Conservation (phyloP, 2,888 invertebrate species). For the Panzeria rudis region DNA sequence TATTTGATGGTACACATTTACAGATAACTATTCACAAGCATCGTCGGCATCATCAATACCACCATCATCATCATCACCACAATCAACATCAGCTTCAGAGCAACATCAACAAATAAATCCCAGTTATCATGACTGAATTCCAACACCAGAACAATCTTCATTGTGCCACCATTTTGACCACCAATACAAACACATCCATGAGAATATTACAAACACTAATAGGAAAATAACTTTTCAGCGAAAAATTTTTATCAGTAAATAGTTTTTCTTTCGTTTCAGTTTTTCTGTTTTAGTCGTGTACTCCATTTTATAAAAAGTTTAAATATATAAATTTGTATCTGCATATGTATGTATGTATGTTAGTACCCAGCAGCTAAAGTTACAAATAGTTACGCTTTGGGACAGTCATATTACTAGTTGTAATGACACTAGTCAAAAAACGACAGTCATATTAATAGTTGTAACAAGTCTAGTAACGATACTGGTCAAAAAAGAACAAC, state of each 20-base stretch:
- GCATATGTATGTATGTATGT: neutral
- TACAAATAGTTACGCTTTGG: too few relatives aligned
- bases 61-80: conserved; percentile 13
- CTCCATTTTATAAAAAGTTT: neutral
- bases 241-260: conserved; percentile 51
- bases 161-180: neutral
- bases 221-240: conserved; percentile 49
- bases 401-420: too few relatives aligned
- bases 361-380: too few relatives aligned
- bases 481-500: too few relatives aligned
- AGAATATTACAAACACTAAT: neutral
- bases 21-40: conserved; percentile 11
- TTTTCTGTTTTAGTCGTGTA: conserved; percentile 7
- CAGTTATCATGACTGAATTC: conserved; percentile 38
- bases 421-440: too few relatives aligned
- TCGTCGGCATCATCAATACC: conserved; percentile 24
- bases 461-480: too few relatives aligned
- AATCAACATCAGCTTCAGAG: conserved; percentile 3
- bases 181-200: neutral
- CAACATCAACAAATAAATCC: conserved; percentile 8
- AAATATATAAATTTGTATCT: neutral
- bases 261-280: conserved; percentile 9
- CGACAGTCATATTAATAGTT: too few relatives aligned
- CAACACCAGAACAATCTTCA: conserved; percentile 15
- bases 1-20: conserved; percentile 32